These are phyloP conservation scores for Drosophila mettleri DNA, from an alignment of 2,888 invertebrate species.

Conservation along the genomic window DNA sequence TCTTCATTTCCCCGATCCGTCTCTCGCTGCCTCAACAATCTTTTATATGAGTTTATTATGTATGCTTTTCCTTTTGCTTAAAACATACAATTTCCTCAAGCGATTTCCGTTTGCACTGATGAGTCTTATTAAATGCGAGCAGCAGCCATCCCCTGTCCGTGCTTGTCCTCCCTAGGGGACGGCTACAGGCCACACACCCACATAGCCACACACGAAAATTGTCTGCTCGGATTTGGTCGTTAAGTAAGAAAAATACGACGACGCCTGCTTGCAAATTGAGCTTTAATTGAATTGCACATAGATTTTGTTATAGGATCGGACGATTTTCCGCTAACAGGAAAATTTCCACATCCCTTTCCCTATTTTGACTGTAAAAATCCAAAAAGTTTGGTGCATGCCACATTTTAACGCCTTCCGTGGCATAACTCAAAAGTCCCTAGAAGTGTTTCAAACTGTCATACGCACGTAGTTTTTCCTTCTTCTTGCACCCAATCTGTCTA, in stretches of 20 bases:
- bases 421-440: constrained; percentile 63
- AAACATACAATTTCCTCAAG: constrained; percentile 82
- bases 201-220: constrained; percentile 11
- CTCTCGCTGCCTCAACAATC: constrained; percentile 59
- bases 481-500: constrained; percentile 1
- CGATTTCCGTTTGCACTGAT: constrained; percentile 80
- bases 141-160: constrained; percentile 2
- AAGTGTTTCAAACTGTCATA: constrained; percentile 77
- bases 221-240: constrained; percentile 47
- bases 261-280: constrained; percentile 71
- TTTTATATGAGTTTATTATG: constrained; percentile 82
- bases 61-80: constrained; percentile 71
- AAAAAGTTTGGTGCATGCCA: constrained; percentile 38
- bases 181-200: not conserved
- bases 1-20: not conserved
- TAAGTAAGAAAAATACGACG: constrained; percentile 72
- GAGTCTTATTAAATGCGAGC: constrained; percentile 75
- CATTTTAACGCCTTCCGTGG: constrained; percentile 46
- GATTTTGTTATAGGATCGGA: constrained; percentile 44
- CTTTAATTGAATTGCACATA: constrained; percentile 77
- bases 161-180: constrained; percentile 1
- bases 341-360: constrained; percentile 23
- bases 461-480: constrained; percentile 57
- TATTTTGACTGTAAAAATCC: not conserved
- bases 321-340: constrained; percentile 19